phyloP scores from a whole-genome alignment of 2,888 invertebrate genomes.

The Ophion ellenae region DNA sequence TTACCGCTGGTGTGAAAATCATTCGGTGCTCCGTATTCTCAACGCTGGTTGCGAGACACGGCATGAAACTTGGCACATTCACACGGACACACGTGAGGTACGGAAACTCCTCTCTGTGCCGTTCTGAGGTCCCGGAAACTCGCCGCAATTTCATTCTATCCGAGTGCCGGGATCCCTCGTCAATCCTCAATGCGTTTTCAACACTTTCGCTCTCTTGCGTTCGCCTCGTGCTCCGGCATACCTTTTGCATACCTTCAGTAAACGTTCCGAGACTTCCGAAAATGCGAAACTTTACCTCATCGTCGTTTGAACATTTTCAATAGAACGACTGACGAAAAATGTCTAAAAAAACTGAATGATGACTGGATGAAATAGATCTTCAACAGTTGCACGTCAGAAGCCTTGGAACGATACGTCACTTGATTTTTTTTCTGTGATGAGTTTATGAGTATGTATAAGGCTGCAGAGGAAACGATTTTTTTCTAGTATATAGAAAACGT shows the following conservation, averaged over 20 bases:
- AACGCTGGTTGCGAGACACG: slow-evolving; percentile 19
- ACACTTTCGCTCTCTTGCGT: slow-evolving; percentile 17
- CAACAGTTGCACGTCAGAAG: too few relatives aligned
- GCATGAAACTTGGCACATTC: slow-evolving; percentile 43
- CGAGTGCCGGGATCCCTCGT: slow-evolving; percentile 27
- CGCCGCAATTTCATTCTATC: slow-evolving; percentile 49
- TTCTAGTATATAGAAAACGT: too few relatives aligned
- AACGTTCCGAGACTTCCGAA: neutral
- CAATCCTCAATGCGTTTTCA: slow-evolving; percentile 21
- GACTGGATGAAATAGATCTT: neutral
- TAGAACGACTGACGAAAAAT: neutral
- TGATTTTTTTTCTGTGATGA: too few relatives aligned
- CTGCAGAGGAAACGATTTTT: too few relatives aligned
- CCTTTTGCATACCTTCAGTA: neutral
- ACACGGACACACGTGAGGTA: neutral
- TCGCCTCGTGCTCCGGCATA: neutral
- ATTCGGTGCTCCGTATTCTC: slow-evolving; percentile 3
- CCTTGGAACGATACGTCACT: too few relatives aligned
- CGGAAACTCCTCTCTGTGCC: slow-evolving; percentile 31
- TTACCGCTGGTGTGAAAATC: slow-evolving; percentile 29
- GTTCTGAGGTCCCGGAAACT: slow-evolving; percentile 4
- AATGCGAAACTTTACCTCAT: neutral
- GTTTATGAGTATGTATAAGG: too few relatives aligned
- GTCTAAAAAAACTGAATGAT: neutral
- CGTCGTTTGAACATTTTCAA: neutral